Evolutionary conservation across 2,888 invertebrate genomes (phyloP), one percentile per base, ranked within the genome.

Genomic region (Apotomis capreana): DNA sequence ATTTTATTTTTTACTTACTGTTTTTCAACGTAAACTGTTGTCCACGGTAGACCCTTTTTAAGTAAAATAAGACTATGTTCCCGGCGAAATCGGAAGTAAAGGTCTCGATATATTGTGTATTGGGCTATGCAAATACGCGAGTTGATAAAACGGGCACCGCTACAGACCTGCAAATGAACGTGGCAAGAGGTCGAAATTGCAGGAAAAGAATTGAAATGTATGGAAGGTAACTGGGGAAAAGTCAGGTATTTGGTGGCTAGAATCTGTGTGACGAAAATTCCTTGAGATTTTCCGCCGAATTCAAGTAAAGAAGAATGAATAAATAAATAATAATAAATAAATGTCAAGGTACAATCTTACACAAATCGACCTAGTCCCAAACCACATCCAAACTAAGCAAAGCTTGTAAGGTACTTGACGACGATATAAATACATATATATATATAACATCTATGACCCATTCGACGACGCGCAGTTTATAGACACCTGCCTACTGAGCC

Each of bases 1-100:
- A 9, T 10, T 49, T 49, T 9, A 10, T 49, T 9, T 0, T 6
- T 49, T 9, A 10, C 62, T 15, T 68, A 68, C 72, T 72, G 72
- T 72, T 68, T n/a, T 26, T n/a, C 13, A 58, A 62, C 37, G 10
- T 9, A 8, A 10, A 71, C 62, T 72, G 63, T 58, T 5, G 10
- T 4, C 52, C 0, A 46, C 26, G 51, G 37, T 67, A 55, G 63
- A 72, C 68, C 71, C 52, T 72, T 68, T 72, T 68, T 68, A 72
- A 72, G 72, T 72, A 68, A 72, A 72, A 72, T 72, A 72, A 68
- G 72, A 54, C 58, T 68, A 70, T 70, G 58, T 68, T 72, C 36
- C 62, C 52, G 59, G 58, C 61, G 15, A 72, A 72, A 72, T 72
- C 68, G 68, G 72, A 72, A 59, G 58, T 63, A 63, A 72, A 68